These are phyloP conservation scores for Xiphophorus birchmanni DNA, from an alignment of 2,797 vertebrate species.

Conservation along the genomic window DNA sequence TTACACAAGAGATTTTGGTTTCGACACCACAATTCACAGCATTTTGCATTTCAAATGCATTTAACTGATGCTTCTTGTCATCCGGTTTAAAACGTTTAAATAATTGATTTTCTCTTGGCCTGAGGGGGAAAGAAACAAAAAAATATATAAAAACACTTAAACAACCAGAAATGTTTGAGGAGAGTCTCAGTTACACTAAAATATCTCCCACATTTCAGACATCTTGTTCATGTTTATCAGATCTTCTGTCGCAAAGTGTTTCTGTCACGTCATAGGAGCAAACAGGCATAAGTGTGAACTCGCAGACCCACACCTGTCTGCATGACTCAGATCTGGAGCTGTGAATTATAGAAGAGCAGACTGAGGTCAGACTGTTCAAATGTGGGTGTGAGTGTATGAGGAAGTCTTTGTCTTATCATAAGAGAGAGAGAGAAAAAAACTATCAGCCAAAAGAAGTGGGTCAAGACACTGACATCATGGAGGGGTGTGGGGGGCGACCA, in stretches of 20 bases:
- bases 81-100: constrained; percentile 9
- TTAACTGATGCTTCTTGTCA: constrained; percentile 9
- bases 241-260: constrained; percentile 32
- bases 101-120: constrained; percentile 21
- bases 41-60: constrained; percentile 7
- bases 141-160: not conserved
- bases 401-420: constrained; percentile 24
- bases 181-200: constrained; percentile 1
- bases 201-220: not conserved
- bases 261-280: constrained; percentile 15
- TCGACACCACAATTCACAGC: constrained; percentile 1
- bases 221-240: constrained; percentile 30
- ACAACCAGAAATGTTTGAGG: constrained; percentile 7
- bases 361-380: constrained; percentile 74
- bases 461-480: constrained; percentile 34
- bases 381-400: constrained; percentile 20
- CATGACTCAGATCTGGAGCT: constrained; percentile 55
- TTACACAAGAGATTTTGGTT: not conserved
- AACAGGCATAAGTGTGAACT: constrained; percentile 6
- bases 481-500: not conserved
- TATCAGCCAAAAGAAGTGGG: constrained; percentile 52
- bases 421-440: constrained; percentile 53
- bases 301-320: constrained; percentile 53
- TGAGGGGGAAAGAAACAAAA: not conserved
- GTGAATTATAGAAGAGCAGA: constrained; percentile 69